phyloP scores from a whole-genome alignment of 2,797 vertebrate genomes.

The Columba guinea region DNA sequence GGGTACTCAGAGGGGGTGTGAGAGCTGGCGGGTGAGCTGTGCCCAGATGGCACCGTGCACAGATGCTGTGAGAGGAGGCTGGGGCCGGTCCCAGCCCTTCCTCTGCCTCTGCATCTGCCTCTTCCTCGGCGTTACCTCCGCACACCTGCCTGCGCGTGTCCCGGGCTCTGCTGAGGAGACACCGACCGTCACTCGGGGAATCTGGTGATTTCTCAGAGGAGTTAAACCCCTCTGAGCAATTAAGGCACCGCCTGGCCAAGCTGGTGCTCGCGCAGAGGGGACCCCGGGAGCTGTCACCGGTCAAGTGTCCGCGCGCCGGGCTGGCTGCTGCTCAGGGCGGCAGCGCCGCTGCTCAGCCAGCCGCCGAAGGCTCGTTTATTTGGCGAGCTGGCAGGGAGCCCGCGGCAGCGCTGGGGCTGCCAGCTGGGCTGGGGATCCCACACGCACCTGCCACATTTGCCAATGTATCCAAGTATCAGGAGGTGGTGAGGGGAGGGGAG shows the following conservation, averaged over 20 bases:
- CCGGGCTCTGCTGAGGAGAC: not conserved
- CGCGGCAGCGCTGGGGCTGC: accelerated
- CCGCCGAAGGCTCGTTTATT: not conserved
- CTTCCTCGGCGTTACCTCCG: not conserved
- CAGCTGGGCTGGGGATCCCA: not conserved
- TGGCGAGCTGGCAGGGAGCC: not conserved
- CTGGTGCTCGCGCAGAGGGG: not conserved
- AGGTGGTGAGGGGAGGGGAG: not conserved
- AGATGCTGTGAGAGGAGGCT: not conserved
- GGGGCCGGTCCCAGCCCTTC: not conserved
- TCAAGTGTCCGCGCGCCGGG: not conserved
- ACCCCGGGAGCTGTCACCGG: no score
- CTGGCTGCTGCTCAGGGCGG: not conserved
- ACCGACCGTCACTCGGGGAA: accelerated
- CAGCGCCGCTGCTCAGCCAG: accelerated
- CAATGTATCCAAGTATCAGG: accelerated
- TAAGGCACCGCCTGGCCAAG: not conserved
- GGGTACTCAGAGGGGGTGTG: accelerated
- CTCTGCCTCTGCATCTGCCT: no score
- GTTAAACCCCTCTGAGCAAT: not conserved
- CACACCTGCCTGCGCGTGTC: not conserved
- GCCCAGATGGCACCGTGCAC: not conserved
- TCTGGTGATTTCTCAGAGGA: not conserved
- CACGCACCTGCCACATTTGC: not conserved
- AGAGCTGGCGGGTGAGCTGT: accelerated